phyloP scores from a whole-genome alignment of 2,113 vertebrate genomes.

The Pycnonotus jocosus region DNA sequence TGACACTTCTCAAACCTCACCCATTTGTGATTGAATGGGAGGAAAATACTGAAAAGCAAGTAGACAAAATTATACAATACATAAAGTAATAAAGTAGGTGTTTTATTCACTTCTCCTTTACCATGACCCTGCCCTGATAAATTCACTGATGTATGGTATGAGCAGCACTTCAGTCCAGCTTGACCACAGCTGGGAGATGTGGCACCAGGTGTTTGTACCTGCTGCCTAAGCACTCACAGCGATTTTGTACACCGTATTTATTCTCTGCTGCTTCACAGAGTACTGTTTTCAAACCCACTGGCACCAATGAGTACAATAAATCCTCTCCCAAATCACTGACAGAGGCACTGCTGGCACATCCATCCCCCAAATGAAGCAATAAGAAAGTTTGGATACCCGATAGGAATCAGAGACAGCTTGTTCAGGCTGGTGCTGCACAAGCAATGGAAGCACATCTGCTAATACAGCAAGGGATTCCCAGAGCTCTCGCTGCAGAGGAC shows the following conservation, averaged over 20 bases:
- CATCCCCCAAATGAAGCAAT: background rate
- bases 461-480: background rate
- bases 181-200: constrained; percentile 17
- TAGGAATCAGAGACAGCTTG: background rate
- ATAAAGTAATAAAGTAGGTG: background rate
- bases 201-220: background rate
- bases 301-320: constrained; percentile 48
- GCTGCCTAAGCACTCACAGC: background rate
- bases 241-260: background rate
- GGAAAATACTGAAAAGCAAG: background rate
- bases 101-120: background rate
- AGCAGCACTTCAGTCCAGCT: background rate
- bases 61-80: background rate
- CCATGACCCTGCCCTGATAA: background rate
- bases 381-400: background rate
- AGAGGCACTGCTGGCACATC: background rate
- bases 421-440: background rate
- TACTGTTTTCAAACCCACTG: background rate
- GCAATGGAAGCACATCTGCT: background rate
- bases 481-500: background rate
- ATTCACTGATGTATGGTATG: rapidly evolving
- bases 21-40: background rate
- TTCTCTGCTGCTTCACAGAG: constrained; percentile 28
- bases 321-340: constrained; percentile 25
- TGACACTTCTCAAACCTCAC: background rate